A percentile compares a stretch with the other conserved stretches of the same genome.
phyloP scores from a whole-genome alignment of 2,113 vertebrate species.

The Eolophus roseicapilla region DNA sequence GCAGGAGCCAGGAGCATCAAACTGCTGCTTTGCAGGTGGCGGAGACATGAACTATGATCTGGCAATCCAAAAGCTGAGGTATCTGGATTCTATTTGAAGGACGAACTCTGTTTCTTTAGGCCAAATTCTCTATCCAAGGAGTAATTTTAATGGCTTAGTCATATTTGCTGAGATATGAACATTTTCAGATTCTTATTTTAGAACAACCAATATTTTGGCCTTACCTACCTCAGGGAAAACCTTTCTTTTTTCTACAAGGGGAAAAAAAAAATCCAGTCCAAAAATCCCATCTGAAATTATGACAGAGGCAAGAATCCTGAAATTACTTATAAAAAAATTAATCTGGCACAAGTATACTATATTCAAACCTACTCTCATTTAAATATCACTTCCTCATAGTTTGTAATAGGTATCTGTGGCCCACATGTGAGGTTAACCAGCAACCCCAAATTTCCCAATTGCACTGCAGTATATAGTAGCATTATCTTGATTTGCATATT shows the following conservation, averaged over 20 bases:
- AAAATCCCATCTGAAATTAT: background rate
- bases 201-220: background rate
- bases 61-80: background rate
- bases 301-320: background rate
- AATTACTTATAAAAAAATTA: background rate
- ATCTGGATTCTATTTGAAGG: background rate
- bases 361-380: background rate
- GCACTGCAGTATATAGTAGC: background rate
- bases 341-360: background rate
- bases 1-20: background rate
- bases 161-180: background rate
- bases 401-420: background rate
- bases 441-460: background rate
- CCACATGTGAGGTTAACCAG: background rate
- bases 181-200: background rate
- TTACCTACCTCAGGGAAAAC: background rate
- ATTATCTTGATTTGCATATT: background rate
- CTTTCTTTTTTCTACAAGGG: background rate
- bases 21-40: background rate
- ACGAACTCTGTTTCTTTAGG: background rate
- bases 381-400: background rate
- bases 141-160: background rate
- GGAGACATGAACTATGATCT: background rate
- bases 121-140: background rate
- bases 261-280: fast-evolving